A percentile compares a stretch with the other conserved stretches of the same genome.
These are phyloP conservation scores for Eulithis prunata DNA, from an alignment of 2,888 invertebrate genomes.

Conservation along the genomic window DNA sequence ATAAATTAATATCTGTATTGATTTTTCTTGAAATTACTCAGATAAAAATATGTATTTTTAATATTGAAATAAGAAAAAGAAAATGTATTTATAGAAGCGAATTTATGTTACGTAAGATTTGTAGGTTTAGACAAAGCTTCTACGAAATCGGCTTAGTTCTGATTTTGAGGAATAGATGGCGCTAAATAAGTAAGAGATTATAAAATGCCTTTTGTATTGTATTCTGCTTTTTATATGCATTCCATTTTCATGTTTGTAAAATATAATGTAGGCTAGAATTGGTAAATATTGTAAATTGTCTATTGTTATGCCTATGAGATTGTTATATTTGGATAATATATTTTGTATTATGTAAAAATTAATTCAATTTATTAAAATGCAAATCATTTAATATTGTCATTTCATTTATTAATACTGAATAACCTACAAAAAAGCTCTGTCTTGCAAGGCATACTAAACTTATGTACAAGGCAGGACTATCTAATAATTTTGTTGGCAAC, in stretches of 20 bases:
- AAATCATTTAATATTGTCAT: constrained; percentile 5
- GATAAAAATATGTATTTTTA: too few species aligned
- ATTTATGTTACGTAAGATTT: constrained; percentile 6
- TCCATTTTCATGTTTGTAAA: constrained; percentile 21
- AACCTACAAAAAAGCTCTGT: too few species aligned
- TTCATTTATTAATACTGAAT: constrained; percentile 1
- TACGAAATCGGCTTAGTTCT: background rate
- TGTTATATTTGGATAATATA: constrained; percentile 42
- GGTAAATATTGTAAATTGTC: constrained; percentile 7
- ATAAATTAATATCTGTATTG: too few species aligned
- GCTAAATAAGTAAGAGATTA: background rate
- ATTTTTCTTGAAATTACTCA: too few species aligned
- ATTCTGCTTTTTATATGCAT: constrained; percentile 23
- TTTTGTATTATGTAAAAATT: constrained; percentile 38
- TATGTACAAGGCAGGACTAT: too few species aligned
- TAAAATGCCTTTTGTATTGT: constrained; percentile 3
- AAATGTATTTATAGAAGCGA: constrained; percentile 2
- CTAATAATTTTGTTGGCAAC: too few species aligned
- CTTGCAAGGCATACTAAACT: too few species aligned
- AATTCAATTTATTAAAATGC: constrained; percentile 38
- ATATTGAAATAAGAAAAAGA: background rate
- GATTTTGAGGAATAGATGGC: constrained; percentile 5
- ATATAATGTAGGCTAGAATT: constrained; percentile 4
- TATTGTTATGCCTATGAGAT: constrained; percentile 39
- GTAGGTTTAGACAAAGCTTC: background rate